phyloP scores from a whole-genome alignment of 2,797 vertebrate genomes.

The Synaphobranchus kaupii region DNA sequence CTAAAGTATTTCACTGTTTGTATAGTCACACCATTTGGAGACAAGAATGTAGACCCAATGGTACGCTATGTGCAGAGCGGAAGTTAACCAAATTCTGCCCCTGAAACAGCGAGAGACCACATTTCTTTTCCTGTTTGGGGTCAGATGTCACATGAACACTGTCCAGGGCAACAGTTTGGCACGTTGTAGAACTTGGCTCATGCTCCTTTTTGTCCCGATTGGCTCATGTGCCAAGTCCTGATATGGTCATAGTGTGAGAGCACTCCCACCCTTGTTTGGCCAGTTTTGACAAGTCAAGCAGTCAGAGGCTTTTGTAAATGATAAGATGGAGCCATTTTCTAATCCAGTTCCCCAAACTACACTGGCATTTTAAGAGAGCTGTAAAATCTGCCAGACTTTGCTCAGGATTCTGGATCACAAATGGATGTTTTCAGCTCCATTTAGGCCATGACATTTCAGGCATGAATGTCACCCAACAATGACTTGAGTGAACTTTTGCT shows the following conservation, averaged over 20 bases:
- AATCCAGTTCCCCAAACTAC: background rate
- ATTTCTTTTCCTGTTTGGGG: background rate
- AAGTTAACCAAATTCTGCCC: background rate
- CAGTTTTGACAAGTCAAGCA: background rate
- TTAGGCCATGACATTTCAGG: background rate
- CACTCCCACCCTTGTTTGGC: background rate
- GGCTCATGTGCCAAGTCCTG: background rate
- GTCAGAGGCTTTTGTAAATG: background rate
- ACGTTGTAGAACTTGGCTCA: background rate
- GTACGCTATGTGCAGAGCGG: background rate
- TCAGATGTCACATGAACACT: background rate
- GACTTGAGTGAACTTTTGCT: background rate
- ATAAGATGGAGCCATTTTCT: background rate
- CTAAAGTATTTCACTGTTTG: constrained; percentile 8
- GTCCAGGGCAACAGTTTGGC: background rate
- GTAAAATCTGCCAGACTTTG: background rate
- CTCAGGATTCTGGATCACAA: background rate
- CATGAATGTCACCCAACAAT: background rate
- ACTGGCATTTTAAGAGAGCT: background rate
- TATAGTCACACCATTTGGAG: background rate
- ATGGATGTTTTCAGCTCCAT: background rate
- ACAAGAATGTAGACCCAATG: background rate
- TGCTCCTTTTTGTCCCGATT: background rate
- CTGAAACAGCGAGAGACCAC: background rate
- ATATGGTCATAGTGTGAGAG: background rate